phyloP scores from a whole-genome alignment of 2,113 vertebrate species.

The Paralichthys olivaceus region DNA sequence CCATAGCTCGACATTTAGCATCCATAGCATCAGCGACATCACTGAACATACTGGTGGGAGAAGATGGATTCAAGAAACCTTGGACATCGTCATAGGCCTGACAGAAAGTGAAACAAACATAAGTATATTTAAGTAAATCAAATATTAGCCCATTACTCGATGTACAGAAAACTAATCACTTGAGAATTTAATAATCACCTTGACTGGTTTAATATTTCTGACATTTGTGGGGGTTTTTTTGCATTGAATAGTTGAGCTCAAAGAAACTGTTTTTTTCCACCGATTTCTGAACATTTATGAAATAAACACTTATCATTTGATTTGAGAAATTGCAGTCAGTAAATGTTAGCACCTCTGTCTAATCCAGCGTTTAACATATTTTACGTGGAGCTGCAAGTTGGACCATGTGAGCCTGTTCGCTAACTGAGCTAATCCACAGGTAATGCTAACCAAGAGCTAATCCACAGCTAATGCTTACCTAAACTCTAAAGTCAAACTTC shows the following conservation, averaged over 20 bases:
- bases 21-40: slow-evolving; percentile 55
- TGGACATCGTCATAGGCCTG: slow-evolving; percentile 70
- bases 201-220: no score
- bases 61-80: slow-evolving; percentile 48
- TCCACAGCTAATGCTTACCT: not conserved
- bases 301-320: no score
- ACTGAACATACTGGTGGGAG: slow-evolving; percentile 27
- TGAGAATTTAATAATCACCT: not conserved
- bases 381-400: not conserved
- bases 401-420: not conserved
- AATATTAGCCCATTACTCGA: no score
- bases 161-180: not conserved
- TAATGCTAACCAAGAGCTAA: not conserved
- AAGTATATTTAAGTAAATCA: no score
- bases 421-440: not conserved
- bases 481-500: not conserved
- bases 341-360: no score
- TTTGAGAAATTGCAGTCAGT: no score
- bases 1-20: slow-evolving; percentile 50
- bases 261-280: no score
- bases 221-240: no score
- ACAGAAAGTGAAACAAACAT: not conserved
- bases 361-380: not conserved
- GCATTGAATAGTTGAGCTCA: no score
- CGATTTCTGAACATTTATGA: no score